A percentile compares a stretch with the other conserved stretches of the same genome.
phyloP scores from a whole-genome alignment of 2,797 vertebrate genomes.

The Gambelia wislizenii region DNA sequence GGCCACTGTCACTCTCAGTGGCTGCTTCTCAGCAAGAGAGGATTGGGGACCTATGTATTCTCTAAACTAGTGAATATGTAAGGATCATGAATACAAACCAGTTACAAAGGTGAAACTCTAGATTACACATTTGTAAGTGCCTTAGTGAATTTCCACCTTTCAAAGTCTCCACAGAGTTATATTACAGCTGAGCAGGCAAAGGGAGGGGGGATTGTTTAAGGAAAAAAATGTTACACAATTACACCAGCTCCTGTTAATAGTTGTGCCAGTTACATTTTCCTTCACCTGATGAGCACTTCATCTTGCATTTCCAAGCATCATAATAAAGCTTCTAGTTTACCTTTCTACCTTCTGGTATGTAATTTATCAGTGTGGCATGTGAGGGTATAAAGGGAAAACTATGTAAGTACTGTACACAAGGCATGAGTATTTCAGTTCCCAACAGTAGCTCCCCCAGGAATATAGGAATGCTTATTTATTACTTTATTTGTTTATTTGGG shows the following conservation, averaged over 20 bases:
- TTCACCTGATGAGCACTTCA: conserved; percentile 67
- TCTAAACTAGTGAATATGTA: too few species aligned
- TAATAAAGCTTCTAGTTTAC: conserved; percentile 63
- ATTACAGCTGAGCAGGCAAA: conserved; percentile 59
- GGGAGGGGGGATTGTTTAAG: conserved; percentile 51
- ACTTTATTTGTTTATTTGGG: neutral
- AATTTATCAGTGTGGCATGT: conserved; percentile 59
- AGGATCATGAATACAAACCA: too few species aligned
- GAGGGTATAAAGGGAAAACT: conserved; percentile 57
- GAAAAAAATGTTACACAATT: conserved; percentile 51
- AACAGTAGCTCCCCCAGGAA: conserved; percentile 46
- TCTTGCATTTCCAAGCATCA: conserved; percentile 76
- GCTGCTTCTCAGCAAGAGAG: too few species aligned
- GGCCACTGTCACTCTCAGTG: too few species aligned
- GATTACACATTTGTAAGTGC: neutral
- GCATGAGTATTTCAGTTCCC: conserved; percentile 50
- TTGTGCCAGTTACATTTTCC: conserved; percentile 64
- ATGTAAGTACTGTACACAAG: conserved; percentile 58
- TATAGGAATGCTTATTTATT: neutral
- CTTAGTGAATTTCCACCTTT: neutral
- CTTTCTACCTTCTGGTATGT: conserved; percentile 42
- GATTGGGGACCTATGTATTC: too few species aligned
- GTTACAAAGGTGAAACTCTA: neutral
- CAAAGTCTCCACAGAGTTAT: neutral
- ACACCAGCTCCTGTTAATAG: conserved; percentile 64